Percentiles rank a stretch among this genome's conserved stretches.
phyloP scores from a whole-genome alignment of 1,140 invertebrate genomes.

The Harpegnathos saltator region DNA sequence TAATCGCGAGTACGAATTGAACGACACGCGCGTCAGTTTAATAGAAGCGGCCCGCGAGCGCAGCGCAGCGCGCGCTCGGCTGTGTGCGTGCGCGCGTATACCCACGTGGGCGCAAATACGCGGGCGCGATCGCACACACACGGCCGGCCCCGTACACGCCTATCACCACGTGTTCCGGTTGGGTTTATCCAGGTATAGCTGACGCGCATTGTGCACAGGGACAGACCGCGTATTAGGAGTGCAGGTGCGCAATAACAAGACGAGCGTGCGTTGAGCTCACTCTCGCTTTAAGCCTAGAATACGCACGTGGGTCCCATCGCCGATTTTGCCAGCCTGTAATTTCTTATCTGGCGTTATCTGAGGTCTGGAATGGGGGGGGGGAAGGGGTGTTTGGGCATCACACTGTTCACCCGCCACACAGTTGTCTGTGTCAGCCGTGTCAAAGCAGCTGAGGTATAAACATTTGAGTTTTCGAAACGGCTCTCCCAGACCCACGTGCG shows the following conservation, averaged over 20 bases:
- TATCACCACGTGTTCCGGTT: slow-evolving; percentile 31
- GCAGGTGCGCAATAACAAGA: slow-evolving; percentile 38
- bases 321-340: no score
- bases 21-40: slow-evolving; percentile 61
- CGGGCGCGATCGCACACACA: background rate
- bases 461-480: no score
- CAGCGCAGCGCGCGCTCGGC: background rate
- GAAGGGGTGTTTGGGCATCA: no score
- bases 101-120: background rate
- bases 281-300: no score
- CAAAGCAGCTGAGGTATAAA: no score
- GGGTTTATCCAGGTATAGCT: slow-evolving; percentile 29
- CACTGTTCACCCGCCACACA: no score
- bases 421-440: no score
- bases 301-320: no score
- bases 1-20: slow-evolving; percentile 61
- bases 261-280: background rate
- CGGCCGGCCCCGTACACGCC: background rate
- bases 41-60: slow-evolving; percentile 24
- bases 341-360: no score
- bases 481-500: no score
- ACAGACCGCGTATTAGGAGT: slow-evolving; percentile 33
- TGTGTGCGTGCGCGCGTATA: background rate
- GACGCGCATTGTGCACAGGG: slow-evolving; percentile 30
- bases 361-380: no score